phyloP scores from a whole-genome alignment of 2,888 invertebrate genomes.

The Aporophyla nigra region DNA sequence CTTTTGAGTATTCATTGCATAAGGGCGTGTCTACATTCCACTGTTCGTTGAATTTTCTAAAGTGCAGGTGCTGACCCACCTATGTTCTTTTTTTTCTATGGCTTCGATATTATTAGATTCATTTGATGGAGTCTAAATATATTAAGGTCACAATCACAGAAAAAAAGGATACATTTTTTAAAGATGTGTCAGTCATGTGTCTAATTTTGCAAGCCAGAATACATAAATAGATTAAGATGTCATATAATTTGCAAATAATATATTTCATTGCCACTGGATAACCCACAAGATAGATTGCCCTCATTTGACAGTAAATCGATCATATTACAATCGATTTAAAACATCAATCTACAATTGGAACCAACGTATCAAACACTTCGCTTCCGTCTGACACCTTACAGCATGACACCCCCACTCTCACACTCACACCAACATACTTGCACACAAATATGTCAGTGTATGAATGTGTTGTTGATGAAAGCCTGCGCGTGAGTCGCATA shows the following conservation, averaged over 20 bases:
- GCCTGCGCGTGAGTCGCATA: conserved; percentile 76
- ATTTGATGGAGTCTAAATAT: neutral
- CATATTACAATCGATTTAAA: conserved; percentile 5
- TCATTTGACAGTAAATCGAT: conserved; percentile 9
- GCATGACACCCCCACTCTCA: neutral
- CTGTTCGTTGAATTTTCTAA: conserved; percentile 24
- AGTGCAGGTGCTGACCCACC: neutral
- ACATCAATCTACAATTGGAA: neutral
- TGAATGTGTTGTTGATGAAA: conserved; percentile 78
- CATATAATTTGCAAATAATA: neutral
- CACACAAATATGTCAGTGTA: conserved; percentile 58
- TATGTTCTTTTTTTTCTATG: neutral
- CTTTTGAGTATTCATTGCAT: conserved; percentile 47
- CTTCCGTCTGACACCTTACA: conserved; percentile 55
- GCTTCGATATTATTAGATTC: neutral
- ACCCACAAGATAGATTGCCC: neutral
- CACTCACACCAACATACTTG: conserved; percentile 28
- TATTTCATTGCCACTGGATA: neutral
- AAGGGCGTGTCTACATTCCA: conserved; percentile 58
- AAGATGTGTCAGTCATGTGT: neutral
- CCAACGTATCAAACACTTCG: conserved; percentile 34
- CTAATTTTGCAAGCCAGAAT: neutral
- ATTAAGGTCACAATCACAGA: neutral
- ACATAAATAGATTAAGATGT: too few species aligned
- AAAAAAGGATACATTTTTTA: neutral